phyloP scores from a whole-genome alignment of 2,888 invertebrate genomes.

The Clitarchus hookeri region DNA sequence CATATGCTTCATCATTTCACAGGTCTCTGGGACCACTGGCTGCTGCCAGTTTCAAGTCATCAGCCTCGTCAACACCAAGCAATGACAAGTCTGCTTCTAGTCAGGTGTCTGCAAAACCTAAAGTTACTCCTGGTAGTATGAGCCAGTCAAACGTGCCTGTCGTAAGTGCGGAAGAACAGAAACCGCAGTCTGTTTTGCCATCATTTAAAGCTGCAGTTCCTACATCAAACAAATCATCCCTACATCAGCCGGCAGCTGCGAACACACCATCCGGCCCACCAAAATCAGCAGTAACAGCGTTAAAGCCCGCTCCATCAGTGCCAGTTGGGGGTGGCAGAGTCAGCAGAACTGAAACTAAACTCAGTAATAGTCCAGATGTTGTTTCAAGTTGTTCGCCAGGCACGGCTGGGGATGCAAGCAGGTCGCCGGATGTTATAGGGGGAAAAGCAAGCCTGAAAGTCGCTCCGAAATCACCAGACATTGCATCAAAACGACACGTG shows the following conservation, averaged over 20 bases:
- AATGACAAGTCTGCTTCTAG: neutral
- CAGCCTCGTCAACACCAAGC: slow-evolving; percentile 21
- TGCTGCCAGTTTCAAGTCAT: slow-evolving; percentile 42
- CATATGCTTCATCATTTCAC: slow-evolving; percentile 50
- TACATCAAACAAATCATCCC: neutral
- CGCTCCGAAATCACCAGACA: slow-evolving; percentile 30
- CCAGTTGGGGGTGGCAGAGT: neutral
- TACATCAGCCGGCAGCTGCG: neutral
- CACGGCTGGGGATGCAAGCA: slow-evolving; percentile 26
- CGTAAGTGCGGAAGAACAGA: neutral
- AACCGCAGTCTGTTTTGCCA: neutral
- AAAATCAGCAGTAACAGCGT: slow-evolving; percentile 21
- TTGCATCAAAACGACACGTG: neutral
- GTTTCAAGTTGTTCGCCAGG: slow-evolving; percentile 67
- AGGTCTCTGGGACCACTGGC: slow-evolving; percentile 45
- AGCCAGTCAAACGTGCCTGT: neutral
- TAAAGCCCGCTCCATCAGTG: slow-evolving; percentile 8
- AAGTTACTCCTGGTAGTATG: neutral
- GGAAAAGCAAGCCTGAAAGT: slow-evolving; percentile 30
- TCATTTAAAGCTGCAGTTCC: neutral
- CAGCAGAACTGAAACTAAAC: neutral
- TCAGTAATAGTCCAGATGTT: slow-evolving; percentile 71
- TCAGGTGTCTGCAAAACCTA: neutral
- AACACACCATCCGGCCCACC: neutral
- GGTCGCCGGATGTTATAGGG: slow-evolving; percentile 54